These are phyloP conservation scores for Epinephelus moara DNA, from an alignment of 2,113 vertebrate species.

Conservation along the genomic window DNA sequence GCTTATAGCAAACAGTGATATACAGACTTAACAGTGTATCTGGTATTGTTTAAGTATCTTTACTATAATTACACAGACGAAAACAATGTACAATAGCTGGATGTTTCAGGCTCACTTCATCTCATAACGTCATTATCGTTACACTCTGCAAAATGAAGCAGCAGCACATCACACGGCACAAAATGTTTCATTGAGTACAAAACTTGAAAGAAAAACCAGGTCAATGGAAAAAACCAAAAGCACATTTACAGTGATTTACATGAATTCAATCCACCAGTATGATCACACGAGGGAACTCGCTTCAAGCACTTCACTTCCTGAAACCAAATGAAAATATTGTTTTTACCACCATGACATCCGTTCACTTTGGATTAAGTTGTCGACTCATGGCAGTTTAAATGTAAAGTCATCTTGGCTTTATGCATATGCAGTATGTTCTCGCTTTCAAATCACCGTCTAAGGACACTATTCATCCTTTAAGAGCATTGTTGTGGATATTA, in stretches of 20 bases:
- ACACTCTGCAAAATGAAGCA: conserved; percentile 69
- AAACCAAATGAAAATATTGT: conserved; percentile 22
- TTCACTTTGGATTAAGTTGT: conserved; percentile 35
- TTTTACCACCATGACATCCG: conserved; percentile 4
- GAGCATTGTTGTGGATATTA: conserved; percentile 19
- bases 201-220: conserved; percentile 68
- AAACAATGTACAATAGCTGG: conserved; percentile 82
- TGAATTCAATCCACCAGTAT: conserved; percentile 58
- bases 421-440: conserved; percentile 27
- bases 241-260: conserved; percentile 82
- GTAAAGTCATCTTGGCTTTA: conserved; percentile 20
- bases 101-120: conserved; percentile 69
- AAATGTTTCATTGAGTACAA: conserved; percentile 72
- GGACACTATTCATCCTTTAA: conserved; percentile 21
- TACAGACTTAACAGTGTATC: conserved; percentile 1
- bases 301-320: conserved; percentile 36
- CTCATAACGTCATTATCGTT: conserved; percentile 54
- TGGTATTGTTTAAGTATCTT: conserved; percentile 76
- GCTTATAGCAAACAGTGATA: neutral
- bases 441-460: conserved; percentile 26
- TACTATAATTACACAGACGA: conserved; percentile 84
- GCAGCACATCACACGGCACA: conserved; percentile 60
- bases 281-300: conserved; percentile 50
- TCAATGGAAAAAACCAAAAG: conserved; percentile 67
- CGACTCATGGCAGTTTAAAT: conserved; percentile 30